Percentiles rank a stretch among this genome's conserved stretches.
Conservation (phyloP, 2,888 invertebrate genomes). For the Drosophila mercatorum region DNA sequence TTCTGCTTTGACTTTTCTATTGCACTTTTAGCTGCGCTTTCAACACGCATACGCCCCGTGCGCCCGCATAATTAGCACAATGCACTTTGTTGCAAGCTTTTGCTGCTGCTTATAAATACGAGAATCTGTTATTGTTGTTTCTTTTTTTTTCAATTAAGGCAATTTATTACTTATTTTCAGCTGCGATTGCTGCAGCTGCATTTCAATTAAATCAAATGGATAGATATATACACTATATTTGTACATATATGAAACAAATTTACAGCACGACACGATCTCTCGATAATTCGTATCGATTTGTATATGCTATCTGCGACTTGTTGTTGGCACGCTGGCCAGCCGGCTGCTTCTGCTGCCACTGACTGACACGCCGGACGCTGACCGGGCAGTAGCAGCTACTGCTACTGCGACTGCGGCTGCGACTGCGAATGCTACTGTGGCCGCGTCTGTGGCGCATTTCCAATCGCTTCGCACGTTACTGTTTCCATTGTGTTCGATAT, state of each 20-base stretch:
- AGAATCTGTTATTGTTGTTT: neutral
- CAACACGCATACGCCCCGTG: constrained; percentile 70
- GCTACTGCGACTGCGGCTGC: constrained; percentile 12
- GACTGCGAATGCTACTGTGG: constrained; percentile 23
- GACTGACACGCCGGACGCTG: constrained; percentile 70
- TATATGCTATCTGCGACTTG: constrained; percentile 56
- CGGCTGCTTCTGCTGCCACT: constrained; percentile 65
- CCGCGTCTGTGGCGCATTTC: constrained; percentile 68
- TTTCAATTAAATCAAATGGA: constrained; percentile 49
- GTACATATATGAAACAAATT: neutral
- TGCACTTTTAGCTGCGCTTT: constrained; percentile 26
- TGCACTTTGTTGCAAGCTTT: constrained; percentile 56
- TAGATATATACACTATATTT: neutral
- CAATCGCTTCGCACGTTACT: constrained; percentile 80
- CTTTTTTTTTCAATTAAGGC: constrained; percentile 7
- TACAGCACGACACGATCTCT: constrained; percentile 43
- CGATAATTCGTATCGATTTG: constrained; percentile 81
- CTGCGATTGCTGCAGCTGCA: constrained; percentile 37
- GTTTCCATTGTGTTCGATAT: constrained; percentile 81
- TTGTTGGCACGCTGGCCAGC: constrained; percentile 66
- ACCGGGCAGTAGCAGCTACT: constrained; percentile 49
- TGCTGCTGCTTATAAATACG: neutral
- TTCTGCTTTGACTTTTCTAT: constrained; percentile 27
- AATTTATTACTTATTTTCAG: constrained; percentile 56
- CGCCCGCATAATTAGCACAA: constrained; percentile 74